Conservation (phyloP, 2,113 vertebrate genomes). For the Hirundichthys speculiger region DNA sequence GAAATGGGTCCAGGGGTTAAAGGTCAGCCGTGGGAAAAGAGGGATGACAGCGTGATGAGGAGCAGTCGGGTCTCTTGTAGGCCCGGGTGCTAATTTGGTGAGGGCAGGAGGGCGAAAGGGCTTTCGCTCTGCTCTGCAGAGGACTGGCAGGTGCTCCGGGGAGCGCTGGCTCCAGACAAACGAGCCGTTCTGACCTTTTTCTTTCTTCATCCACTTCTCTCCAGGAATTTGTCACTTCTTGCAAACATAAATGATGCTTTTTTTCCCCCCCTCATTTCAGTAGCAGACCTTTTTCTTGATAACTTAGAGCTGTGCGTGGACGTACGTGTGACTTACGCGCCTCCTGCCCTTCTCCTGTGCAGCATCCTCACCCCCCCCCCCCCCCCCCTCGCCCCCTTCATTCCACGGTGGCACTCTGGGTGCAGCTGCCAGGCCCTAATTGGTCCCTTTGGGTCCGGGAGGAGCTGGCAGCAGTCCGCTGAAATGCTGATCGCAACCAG, state of each 20-base stretch:
- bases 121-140: constrained; percentile 24
- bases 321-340: constrained; percentile 16
- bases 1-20: constrained; percentile 44
- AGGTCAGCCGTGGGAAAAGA: constrained; percentile 30
- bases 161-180: constrained; percentile 27
- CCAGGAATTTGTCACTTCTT: not conserved
- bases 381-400: constrained; percentile 27
- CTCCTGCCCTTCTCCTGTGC: constrained; percentile 47
- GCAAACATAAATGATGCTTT: not conserved
- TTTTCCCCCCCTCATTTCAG: not conserved
- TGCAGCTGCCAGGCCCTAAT: constrained; percentile 79
- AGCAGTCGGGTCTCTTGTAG: constrained; percentile 29
- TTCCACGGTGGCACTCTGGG: constrained; percentile 54
- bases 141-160: constrained; percentile 46
- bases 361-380: constrained; percentile 36
- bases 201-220: not conserved
- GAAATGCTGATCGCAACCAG: constrained; percentile 62
- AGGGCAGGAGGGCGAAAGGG: constrained; percentile 31
- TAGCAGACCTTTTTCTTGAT: not conserved
- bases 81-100: constrained; percentile 54
- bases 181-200: constrained; percentile 5
- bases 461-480: constrained; percentile 50
- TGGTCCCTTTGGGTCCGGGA: constrained; percentile 77
- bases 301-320: constrained; percentile 6
- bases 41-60: constrained; percentile 14